Evolutionary conservation across 2,113 vertebrate species (phyloP).

Genomic region (Oryzias celebensis): DNA sequence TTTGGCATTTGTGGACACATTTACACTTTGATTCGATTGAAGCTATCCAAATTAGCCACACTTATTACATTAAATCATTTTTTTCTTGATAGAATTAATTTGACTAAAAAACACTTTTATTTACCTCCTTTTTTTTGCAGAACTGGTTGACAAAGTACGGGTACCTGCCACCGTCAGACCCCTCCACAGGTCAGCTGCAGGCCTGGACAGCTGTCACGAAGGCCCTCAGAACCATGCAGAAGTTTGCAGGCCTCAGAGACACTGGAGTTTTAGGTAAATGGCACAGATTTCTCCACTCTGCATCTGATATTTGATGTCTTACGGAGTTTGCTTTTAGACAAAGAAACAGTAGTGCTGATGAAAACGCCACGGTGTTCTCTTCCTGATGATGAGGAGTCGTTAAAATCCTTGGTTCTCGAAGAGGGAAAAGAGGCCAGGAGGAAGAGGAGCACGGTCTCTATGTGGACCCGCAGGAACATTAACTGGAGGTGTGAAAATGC

Average conservation of each 20-base stretch:
- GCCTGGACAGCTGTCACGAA: slow-evolving; percentile 75
- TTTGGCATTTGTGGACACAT: no score
- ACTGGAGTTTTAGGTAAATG: slow-evolving; percentile 72
- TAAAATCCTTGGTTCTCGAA: neutral
- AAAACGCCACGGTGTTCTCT: slow-evolving; percentile 77
- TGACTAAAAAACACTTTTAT: no score
- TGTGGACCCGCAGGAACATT: slow-evolving; percentile 74
- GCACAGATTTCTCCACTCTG: neutral
- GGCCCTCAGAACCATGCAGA: slow-evolving; percentile 78
- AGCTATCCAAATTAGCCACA: no score
- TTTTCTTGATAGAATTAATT: no score
- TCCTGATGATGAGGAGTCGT: slow-evolving; percentile 63
- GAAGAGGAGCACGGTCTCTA: slow-evolving; percentile 39
- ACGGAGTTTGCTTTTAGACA: slow-evolving; percentile 53
- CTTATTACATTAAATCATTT: no score
- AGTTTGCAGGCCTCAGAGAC: slow-evolving; percentile 75
- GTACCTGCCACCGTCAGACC: slow-evolving; percentile 74
- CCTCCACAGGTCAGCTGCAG: slow-evolving; percentile 74
- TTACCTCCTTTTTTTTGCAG: slow-evolving; percentile 27
- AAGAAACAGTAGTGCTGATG: slow-evolving; percentile 72
- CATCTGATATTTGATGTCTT: neutral
- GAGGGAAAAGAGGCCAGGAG: slow-evolving; percentile 32
- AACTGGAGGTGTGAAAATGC: slow-evolving; percentile 74
- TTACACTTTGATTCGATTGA: no score
- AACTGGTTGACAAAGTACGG: slow-evolving; percentile 78